Evolutionary conservation across 2,797 vertebrate species (phyloP), one percentile per base, ranked within the genome.

Genomic region (Notolepis coatsorum): DNA sequence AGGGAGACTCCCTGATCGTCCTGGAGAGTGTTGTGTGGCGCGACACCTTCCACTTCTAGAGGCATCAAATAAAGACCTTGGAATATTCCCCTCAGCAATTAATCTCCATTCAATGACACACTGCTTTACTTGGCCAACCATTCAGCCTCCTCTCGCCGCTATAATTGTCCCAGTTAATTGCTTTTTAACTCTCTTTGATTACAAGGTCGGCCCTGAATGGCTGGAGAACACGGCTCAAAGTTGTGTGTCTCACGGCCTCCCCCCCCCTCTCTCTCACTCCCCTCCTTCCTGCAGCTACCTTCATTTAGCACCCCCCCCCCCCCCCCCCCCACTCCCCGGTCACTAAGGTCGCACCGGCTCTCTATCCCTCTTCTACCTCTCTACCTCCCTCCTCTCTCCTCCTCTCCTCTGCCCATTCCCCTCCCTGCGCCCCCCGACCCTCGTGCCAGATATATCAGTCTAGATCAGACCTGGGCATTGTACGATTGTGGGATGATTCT

Each of bases 101-200:
- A 92, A 94, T 94, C 90, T 92, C 82, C 81, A 90, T 91, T 92
- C 92, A 92, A 80, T 91, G 91, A 94, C 93, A 93, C 91, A 91
- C 89, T 93, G 91, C 92, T 92, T 92, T 92, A 92, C 88, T 93
- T 93, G 93, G 89, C 89, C 91, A 92, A 93, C 88, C 93, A 91
- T 93, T 92, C 90, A 92, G 82, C 85, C 89, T 92, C 64, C 5
- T 89, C 88, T 85, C 87, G 88, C 88, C 86, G 89, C 89, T 89
- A 92, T 93, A 93, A 95, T 94, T 94, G 91, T 87, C 88, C 90
- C 76, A 90, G 91, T 94, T 94, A 94, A 93, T 95, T 94, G 92
- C 93, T 93, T 94, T 95, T 93, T 87, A 91, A 90, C 85, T 93
- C 89, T 90, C 90, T 92, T 91, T 94, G 82, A 85, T 94, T 93